Evolutionary conservation across 1,140 invertebrate genomes (phyloP).

Genomic region (Capitella teleta): DNA sequence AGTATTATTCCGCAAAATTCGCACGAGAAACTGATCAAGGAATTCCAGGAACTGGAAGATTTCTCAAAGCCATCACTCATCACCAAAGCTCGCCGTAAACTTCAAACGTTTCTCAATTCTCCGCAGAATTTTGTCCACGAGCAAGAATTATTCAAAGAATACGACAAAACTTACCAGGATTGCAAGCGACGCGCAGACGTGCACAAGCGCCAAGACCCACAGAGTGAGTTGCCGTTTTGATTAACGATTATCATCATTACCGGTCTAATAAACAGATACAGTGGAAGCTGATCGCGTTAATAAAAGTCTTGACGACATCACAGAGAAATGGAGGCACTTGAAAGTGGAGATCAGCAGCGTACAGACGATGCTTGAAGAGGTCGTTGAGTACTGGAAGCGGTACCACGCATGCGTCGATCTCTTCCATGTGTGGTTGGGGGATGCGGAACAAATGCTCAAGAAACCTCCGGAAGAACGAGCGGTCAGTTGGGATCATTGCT

Average conservation of each 20-base stretch:
- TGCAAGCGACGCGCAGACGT: constrained; percentile 84
- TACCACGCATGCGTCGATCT: constrained; percentile 63
- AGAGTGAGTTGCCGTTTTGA: too few relatives aligned
- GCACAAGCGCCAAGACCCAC: constrained; percentile 66
- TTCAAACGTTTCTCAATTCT: neutral
- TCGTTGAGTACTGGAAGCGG: constrained; percentile 73
- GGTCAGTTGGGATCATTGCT: constrained; percentile 42
- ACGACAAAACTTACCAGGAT: constrained; percentile 79
- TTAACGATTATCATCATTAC: neutral
- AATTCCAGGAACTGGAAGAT: too few relatives aligned
- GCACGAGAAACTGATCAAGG: too few relatives aligned
- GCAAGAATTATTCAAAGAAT: constrained; percentile 86
- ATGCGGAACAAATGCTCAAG: constrained; percentile 63
- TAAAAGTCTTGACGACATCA: constrained; percentile 71
- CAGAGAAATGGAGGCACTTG: constrained; percentile 69
- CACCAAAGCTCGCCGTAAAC: neutral
- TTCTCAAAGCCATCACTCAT: too few relatives aligned
- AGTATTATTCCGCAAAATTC: too few relatives aligned
- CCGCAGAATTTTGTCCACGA: constrained; percentile 55
- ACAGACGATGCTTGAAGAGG: constrained; percentile 77
- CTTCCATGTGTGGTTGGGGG: constrained; percentile 66
- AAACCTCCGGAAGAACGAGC: constrained; percentile 66
- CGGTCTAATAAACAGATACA: neutral
- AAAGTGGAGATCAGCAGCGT: constrained; percentile 73
- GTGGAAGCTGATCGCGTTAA: too few relatives aligned